Base-by-base conservation (phyloP, 2,888 invertebrate species). In the Aporophyla lueneburgensis region DNA sequence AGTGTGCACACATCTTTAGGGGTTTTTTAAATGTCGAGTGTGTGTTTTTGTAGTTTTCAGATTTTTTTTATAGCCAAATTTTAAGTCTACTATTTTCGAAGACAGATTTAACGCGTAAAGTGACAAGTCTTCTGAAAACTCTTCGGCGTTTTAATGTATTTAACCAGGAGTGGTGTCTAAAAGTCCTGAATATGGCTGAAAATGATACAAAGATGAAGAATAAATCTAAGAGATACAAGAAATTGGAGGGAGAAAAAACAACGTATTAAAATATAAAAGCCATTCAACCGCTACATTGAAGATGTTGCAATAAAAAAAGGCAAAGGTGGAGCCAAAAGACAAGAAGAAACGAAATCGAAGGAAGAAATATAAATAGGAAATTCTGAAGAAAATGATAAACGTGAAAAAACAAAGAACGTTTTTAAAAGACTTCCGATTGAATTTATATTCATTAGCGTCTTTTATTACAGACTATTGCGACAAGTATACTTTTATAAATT, bases 1-100 rank as follows among this genome's bases (percentile, higher is more conserved):
- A 92, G 92, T 93, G 92, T 90, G 88, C 83, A 92, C 86, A 85
- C 84, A 71, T 0, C 78, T 78, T 67, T 81, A 83, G 71, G 81
- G 6, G 12, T 33, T 66, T 58, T 70, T 58, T 33, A 12, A 54
- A 56, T 59, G 1, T 59, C 12, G 21, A 73, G n/a, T 40, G 1
- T 33, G 5, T 68, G 7, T 12, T 53, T 6, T 19, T 6, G 33
- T 67, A 9, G 65, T n/a, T n/a, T n/a, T n/a, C n/a, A n/a, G n/a
- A n/a, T n/a, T n/a, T n/a, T n/a, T n/a, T n/a, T n/a, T n/a, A n/a
- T n/a, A n/a, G n/a, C n/a, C n/a, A n/a, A n/a, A n/a, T n/a, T n/a
- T n/a, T n/a, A n/a, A n/a, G 49, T 12, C 63, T 33, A 14, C 19
- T 19, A 5, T 24, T 66, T 24, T 54, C 7, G 4, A 46, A 59